Percentiles rank a stretch among this genome's conserved stretches.
Evolutionary conservation across 2,113 vertebrate genomes (phyloP).

Genomic region (Vireo altiloquus): DNA sequence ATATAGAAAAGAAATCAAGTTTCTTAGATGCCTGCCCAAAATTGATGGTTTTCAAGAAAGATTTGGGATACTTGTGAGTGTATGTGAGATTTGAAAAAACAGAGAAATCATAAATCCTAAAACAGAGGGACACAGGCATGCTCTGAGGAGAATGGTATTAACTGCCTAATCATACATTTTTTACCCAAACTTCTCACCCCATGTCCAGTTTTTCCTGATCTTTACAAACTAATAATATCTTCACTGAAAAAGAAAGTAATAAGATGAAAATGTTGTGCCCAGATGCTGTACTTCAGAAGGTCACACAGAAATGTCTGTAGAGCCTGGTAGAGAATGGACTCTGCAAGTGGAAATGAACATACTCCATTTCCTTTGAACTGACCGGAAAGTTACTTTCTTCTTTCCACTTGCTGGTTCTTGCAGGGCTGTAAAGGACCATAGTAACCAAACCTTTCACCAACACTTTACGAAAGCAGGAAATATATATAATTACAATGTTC

Average conservation of each 20-base stretch:
- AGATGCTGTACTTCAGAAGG: constrained; percentile 7
- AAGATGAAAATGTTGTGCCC: constrained; percentile 23
- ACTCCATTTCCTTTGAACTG: constrained; percentile 13
- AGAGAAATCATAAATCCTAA: background rate
- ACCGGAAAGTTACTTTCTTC: background rate
- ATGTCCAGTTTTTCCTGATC: background rate
- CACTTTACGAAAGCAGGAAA: constrained; percentile 24
- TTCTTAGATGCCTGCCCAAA: background rate
- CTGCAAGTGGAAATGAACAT: background rate
- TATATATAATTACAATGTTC: constrained; percentile 30
- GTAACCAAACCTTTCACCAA: constrained; percentile 15
- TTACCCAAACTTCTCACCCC: background rate
- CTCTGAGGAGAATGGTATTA: background rate
- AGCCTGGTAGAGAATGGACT: background rate
- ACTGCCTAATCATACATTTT: background rate
- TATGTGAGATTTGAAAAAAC: background rate
- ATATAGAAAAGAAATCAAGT: background rate
- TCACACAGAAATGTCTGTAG: background rate
- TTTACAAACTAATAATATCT: constrained; percentile 5
- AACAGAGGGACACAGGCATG: background rate
- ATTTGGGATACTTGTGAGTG: background rate
- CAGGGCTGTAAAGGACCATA: background rate
- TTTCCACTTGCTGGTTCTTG: background rate
- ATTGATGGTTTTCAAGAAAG: background rate
- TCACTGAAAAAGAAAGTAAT: background rate